Evolutionary conservation across 2,113 vertebrate genomes (phyloP), one percentile per base, ranked within the genome.

Genomic region (Eudyptes chrysolophus): DNA sequence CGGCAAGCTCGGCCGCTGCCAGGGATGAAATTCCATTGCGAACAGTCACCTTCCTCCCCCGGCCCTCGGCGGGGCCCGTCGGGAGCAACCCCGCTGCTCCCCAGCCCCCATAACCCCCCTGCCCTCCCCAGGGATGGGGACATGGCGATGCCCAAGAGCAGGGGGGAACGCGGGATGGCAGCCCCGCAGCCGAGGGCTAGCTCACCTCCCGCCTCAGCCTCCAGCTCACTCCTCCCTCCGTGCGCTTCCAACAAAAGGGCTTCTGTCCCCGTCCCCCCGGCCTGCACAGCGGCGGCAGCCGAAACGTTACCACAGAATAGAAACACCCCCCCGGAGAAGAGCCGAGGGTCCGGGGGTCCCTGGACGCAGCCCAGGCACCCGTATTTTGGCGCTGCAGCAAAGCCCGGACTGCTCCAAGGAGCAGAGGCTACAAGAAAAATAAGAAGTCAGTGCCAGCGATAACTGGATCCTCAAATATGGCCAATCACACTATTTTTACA

Each of bases 401-500:
- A 86, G 89, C 89, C 36, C 3, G 0, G 40, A 6, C 60, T 6
- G 87, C 64, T 11, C 5, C 34, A 36, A 32, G 0, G 6, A 79
- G 94, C 66, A 16, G 77, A 61, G 72, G 57, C 42, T 9, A 52
- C 20, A 9, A n/a, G 54, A 76, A 87, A 91, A 95, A 82, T 44
- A 89, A 77, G 83, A 54, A 83, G 65, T 11, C 11, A 16, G 22
- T n/a, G 76, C 87, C 21, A 76, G 72, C 52, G 75, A 82, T 72
- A 92, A 90, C 81, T 81, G 71, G 89, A 88, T 90, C 62, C 92
- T 89, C 65, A 95, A 96, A 81, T 74, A 85, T 36, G 81, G 74
- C 61, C 42, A 88, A 94, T 64, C 51, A 7, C 1, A 49, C 93
- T 94, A 95, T 97, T 98, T 97, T 94, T 96, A 93, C 84, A 92